phyloP scores from a whole-genome alignment of 2,113 vertebrate species.

The Himantopus leucocephalus region DNA sequence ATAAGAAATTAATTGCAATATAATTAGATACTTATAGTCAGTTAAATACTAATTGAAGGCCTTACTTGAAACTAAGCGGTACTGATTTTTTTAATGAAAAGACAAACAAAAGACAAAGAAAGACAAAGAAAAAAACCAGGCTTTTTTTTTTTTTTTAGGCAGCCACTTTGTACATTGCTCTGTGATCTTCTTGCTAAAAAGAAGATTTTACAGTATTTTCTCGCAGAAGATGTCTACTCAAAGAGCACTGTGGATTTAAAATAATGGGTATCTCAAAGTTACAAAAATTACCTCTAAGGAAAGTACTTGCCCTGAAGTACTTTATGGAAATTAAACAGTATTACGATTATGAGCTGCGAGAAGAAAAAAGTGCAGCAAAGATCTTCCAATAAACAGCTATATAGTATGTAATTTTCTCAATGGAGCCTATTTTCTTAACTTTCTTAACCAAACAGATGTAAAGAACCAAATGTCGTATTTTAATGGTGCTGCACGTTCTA shows the following conservation, averaged over 20 bases:
- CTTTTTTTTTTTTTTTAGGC: background rate
- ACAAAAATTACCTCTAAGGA: background rate
- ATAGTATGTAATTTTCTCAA: background rate
- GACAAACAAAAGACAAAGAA: background rate
- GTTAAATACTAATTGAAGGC: slow-evolving; percentile 47
- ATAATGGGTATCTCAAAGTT: background rate
- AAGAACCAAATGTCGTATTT: background rate
- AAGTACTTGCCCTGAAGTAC: background rate
- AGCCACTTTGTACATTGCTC: background rate
- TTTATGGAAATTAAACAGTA: background rate
- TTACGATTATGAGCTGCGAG: background rate
- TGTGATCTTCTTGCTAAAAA: background rate
- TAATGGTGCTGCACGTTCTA: background rate
- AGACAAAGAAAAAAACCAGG: background rate
- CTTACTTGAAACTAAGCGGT: slow-evolving; percentile 4
- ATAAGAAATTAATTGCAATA: slow-evolving; percentile 39
- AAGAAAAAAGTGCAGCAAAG: background rate
- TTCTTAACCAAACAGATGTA: background rate
- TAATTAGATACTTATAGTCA: slow-evolving; percentile 22
- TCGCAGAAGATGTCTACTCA: background rate
- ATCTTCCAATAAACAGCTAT: background rate
- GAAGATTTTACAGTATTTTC: background rate
- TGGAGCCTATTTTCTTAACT: background rate
- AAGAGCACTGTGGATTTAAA: background rate
- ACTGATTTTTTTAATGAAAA: slow-evolving; percentile 31